A percentile compares a stretch with the other conserved stretches of the same genome.
Evolutionary conservation across 2,113 vertebrate species (phyloP).

Genomic region (Craseonycteris thonglongyai): DNA sequence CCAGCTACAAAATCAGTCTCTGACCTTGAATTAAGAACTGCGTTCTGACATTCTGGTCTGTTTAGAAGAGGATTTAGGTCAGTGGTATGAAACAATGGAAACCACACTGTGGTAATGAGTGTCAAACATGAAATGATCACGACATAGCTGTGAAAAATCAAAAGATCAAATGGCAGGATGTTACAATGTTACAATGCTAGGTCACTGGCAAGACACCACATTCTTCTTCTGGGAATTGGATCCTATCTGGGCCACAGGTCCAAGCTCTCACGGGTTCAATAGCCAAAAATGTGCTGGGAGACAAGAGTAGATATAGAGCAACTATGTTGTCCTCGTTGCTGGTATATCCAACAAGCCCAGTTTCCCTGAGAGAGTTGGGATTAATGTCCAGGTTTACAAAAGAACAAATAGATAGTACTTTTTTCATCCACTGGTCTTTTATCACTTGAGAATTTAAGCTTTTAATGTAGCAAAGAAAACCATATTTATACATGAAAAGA

Average conservation of each 20-base stretch:
- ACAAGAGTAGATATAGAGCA: background rate
- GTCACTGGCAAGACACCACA: background rate
- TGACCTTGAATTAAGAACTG: background rate
- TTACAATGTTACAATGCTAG: background rate
- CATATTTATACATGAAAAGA: background rate
- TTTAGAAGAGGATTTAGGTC: slow-evolving; percentile 31
- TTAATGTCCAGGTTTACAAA: background rate
- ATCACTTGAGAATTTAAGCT: background rate
- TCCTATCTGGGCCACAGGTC: background rate
- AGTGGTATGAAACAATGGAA: slow-evolving; percentile 7
- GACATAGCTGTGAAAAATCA: background rate
- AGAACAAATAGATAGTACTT: background rate
- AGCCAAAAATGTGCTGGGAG: background rate
- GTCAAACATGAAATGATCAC: background rate
- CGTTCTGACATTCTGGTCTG: background rate
- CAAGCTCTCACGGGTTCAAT: background rate
- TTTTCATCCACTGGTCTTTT: background rate
- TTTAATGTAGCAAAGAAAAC: background rate
- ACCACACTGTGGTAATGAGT: background rate
- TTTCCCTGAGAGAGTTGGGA: background rate
- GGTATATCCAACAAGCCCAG: background rate
- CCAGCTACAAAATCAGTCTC: background rate
- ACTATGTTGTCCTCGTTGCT: background rate
- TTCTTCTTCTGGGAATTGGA: background rate
- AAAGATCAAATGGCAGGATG: background rate